Base-by-base conservation (phyloP, 2,797 vertebrate species). In the Apogon hyalosoma region DNA sequence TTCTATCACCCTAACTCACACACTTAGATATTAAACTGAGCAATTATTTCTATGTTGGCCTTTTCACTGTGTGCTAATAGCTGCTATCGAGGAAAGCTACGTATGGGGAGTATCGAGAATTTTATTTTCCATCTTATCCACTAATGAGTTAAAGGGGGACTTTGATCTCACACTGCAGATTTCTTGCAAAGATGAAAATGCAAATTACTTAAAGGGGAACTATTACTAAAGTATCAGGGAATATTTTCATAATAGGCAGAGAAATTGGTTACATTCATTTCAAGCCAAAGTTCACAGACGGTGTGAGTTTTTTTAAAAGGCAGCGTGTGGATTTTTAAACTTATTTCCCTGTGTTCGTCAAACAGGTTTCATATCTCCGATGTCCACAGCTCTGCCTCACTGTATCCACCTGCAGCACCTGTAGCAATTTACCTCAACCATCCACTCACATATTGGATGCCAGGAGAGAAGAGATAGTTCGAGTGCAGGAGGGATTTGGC, bases 61-160 rank as follows among this genome's bases (percentile, higher is more conserved):
- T 80, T 80, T 86, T 81, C 49, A 59, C 57, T 16, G 0, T 43
- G 24, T 33, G 15, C 50, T 76, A 83, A 78, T 76, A 66, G 69
- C 41, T 7, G 42, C 63, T 47, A 71, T 83, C 54, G 74, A 48
- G 53, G 18, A 52, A 63, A 55, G 54, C 61, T 69, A 50, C 4
- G 4, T 38, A 53, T 0, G 6, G 41, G 41, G 43, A 57, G 56
- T 64, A 49, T 38, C 47, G 75, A 58, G 69, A 82, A 77, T 85
- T 73, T 63, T 66, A 65, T 77, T 79, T 75, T 67, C 59, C 33
- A 41, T 75, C 71, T 81, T 59, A 67, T 73, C 56, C 28, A 19
- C 54, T 80, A 79, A 86, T 82, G 67, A 84, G 56, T 79, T 80
- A 79, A 86, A 76, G 64, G 69, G 67, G 42, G 48, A 75, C 69